Percentiles rank a stretch among this genome's conserved stretches.
phyloP scores from a whole-genome alignment of 2,888 invertebrate genomes.

The Brachycybe producta region DNA sequence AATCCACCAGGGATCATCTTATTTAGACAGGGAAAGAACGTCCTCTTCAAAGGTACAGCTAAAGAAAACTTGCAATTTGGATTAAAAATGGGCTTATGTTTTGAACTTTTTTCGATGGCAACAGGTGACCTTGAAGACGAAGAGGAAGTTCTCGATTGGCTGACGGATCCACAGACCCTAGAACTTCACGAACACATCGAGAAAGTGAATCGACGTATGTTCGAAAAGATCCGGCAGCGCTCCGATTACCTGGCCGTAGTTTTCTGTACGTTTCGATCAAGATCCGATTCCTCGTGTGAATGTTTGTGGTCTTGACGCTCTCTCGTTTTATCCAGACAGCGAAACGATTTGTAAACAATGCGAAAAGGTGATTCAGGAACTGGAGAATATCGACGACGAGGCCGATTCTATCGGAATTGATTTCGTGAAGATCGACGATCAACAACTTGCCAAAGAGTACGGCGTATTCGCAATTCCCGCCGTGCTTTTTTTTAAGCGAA shows the following conservation, averaged over 20 bases:
- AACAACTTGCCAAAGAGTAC: conserved; percentile 67
- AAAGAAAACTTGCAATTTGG: not conserved
- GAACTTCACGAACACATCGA: conserved; percentile 77
- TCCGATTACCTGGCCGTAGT: conserved; percentile 84
- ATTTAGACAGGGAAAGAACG: conserved; percentile 75
- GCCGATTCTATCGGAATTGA: conserved; percentile 78
- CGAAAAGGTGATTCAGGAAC: conserved; percentile 68
- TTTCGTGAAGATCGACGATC: conserved; percentile 83
- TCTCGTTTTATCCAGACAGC: conserved; percentile 51
- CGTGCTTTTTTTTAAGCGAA: conserved; percentile 75
- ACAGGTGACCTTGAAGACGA: conserved; percentile 74
- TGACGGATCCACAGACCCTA: conserved; percentile 87
- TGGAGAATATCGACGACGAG: conserved; percentile 87
- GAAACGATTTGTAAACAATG: conserved; percentile 83
- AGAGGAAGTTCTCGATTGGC: conserved; percentile 76
- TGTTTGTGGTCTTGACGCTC: not conserved
- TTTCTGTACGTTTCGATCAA: conserved; percentile 60
- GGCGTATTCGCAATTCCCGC: conserved; percentile 85
- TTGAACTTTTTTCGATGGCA: conserved; percentile 1
- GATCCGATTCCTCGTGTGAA: not conserved
- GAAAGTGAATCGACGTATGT: conserved; percentile 82
- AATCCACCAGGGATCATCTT: conserved; percentile 83
- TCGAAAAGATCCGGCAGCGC: conserved; percentile 73
- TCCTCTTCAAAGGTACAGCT: conserved; percentile 62
- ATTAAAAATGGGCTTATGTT: conserved; percentile 1